Evolutionary conservation across 2,888 invertebrate species (phyloP).

Genomic region (Aspidapion aeneum): DNA sequence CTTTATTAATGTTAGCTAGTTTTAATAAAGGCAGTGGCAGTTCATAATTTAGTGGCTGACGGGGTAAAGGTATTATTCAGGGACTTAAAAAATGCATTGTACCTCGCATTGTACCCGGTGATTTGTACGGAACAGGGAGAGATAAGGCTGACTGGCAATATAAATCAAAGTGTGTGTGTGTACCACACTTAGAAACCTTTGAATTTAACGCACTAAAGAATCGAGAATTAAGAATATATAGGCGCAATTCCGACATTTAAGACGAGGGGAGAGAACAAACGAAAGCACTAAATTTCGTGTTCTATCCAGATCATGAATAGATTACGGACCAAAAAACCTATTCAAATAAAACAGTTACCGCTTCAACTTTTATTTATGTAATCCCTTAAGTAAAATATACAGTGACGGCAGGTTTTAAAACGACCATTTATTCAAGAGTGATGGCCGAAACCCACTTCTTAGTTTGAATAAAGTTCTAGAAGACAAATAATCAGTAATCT

Average conservation of each 20-base stretch:
- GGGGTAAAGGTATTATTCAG: slow-evolving; percentile 35
- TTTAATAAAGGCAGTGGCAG: slow-evolving; percentile 10
- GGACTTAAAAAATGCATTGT: slow-evolving; percentile 22
- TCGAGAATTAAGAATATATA: not conserved
- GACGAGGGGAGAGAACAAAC: not conserved
- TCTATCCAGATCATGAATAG: not conserved
- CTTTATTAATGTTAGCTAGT: slow-evolving; percentile 37
- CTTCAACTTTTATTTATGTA: not conserved
- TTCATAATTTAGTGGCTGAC: slow-evolving; percentile 9
- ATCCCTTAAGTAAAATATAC: not conserved
- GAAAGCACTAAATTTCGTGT: not conserved
- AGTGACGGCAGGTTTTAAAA: not conserved
- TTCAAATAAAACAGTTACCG: too few relatives aligned
- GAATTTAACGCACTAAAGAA: not conserved
- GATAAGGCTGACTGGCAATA: not conserved
- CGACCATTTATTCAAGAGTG: too few relatives aligned
- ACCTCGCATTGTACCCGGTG: slow-evolving; percentile 4
- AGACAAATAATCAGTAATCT: too few relatives aligned
- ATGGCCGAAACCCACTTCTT: too few relatives aligned
- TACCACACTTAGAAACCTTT: too few relatives aligned
- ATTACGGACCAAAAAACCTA: not conserved
- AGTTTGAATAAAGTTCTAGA: too few relatives aligned
- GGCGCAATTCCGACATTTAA: not conserved
- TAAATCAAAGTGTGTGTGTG: not conserved
- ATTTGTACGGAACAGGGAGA: slow-evolving; percentile 1